Conservation (phyloP, 2,113 vertebrate genomes). For the Epinephelus moara region DNA sequence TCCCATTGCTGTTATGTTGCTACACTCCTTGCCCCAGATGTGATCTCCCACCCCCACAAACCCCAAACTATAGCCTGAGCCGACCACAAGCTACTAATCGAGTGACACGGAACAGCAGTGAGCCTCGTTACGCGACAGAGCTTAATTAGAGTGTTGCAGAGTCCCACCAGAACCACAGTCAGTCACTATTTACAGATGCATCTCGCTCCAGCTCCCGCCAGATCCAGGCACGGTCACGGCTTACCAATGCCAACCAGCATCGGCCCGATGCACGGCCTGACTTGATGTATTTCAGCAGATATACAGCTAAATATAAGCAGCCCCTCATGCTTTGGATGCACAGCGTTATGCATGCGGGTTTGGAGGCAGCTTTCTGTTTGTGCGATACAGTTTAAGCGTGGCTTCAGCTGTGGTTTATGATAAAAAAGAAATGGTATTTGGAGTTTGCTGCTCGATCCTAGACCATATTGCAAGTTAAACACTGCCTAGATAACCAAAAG, state of each 20-base stretch:
- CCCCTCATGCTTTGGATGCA: slow-evolving; percentile 47
- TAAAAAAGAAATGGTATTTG: slow-evolving; percentile 28
- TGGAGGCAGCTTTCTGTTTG: slow-evolving; percentile 60
- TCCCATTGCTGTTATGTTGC: slow-evolving; percentile 58
- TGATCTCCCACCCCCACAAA: slow-evolving; percentile 79
- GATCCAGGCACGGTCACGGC: slow-evolving; percentile 49
- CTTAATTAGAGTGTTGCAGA: slow-evolving; percentile 80
- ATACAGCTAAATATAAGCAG: slow-evolving; percentile 64
- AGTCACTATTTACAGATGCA: slow-evolving; percentile 77
- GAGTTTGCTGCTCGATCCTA: slow-evolving; percentile 31
- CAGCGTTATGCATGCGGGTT: slow-evolving; percentile 59
- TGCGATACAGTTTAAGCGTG: slow-evolving; percentile 23
- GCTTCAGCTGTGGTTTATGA: slow-evolving; percentile 49
- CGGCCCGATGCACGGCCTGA: slow-evolving; percentile 30
- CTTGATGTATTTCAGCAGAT: slow-evolving; percentile 58
- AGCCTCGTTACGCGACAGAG: slow-evolving; percentile 77
- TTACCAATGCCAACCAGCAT: slow-evolving; percentile 43
- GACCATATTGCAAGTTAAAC: slow-evolving; percentile 54
- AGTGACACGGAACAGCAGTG: slow-evolving; percentile 68
- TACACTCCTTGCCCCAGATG: slow-evolving; percentile 63
- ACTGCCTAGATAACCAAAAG: slow-evolving; percentile 49
- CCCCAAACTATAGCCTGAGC: slow-evolving; percentile 74
- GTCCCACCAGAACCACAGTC: slow-evolving; percentile 76
- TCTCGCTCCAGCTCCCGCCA: slow-evolving; percentile 32
- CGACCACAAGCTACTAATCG: slow-evolving; percentile 79